Conservation (phyloP, 1,140 invertebrate species). For the Neodiprion pinetum region DNA sequence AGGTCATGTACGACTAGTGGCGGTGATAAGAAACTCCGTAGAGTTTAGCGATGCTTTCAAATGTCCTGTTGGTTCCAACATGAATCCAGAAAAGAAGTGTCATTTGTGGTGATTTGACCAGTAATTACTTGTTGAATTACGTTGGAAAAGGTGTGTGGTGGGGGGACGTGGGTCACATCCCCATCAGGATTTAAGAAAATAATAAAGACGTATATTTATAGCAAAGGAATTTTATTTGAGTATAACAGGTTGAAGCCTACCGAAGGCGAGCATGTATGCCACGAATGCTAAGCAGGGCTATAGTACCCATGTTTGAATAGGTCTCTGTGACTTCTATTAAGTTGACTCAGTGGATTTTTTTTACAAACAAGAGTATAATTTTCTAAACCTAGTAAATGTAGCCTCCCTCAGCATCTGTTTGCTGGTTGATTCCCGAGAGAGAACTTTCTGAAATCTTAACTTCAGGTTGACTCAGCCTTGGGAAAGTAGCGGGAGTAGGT, state of each 20-base stretch:
- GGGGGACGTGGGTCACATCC: background rate
- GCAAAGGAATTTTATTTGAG: conserved; percentile 49
- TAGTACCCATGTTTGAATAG: conserved; percentile 13
- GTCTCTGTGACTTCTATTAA: background rate
- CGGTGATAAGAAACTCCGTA: conserved; percentile 82
- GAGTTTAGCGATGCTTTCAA: conserved; percentile 86
- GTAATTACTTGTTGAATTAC: background rate
- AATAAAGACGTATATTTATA: conserved; percentile 32
- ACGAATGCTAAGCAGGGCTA: conserved; percentile 20
- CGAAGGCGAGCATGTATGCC: conserved; percentile 19
- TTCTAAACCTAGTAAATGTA: conserved; percentile 46
- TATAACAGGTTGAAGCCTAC: conserved; percentile 1
- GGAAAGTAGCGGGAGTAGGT: conserved; percentile 6
- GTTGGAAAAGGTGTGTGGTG: background rate
- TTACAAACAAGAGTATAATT: conserved; percentile 1
- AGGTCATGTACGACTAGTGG: conserved; percentile 77
- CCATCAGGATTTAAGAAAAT: conserved; percentile 1
- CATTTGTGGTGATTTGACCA: conserved; percentile 65
- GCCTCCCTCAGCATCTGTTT: conserved; percentile 43
- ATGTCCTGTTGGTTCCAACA: conserved; percentile 75
- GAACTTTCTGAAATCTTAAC: background rate
- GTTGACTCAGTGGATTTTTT: conserved; percentile 12
- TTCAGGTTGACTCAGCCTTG: conserved; percentile 31
- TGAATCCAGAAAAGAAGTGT: conserved; percentile 88
- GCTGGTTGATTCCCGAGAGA: conserved; percentile 8